These are phyloP conservation scores for Listrodromus nycthemerus DNA, from an alignment of 2,888 invertebrate species.

Conservation along the genomic window DNA sequence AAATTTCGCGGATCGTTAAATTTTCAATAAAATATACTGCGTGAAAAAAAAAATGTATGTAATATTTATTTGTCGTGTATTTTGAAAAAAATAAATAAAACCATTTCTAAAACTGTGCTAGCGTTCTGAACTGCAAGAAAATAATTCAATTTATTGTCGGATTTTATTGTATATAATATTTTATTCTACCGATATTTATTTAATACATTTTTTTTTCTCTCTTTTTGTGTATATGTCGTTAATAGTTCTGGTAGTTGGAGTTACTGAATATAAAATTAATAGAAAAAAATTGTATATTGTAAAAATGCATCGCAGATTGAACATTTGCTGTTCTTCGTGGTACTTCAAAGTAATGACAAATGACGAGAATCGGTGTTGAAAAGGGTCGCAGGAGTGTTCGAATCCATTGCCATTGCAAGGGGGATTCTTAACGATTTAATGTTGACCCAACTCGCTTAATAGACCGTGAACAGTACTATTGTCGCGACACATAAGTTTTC, in stretches of 20 bases:
- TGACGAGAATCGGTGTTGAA: neutral
- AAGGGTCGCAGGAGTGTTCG: neutral
- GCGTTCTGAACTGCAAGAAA: too few relatives aligned
- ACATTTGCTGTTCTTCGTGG: neutral
- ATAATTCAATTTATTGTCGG: too few relatives aligned
- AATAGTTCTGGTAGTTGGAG: too few relatives aligned
- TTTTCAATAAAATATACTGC: conserved; percentile 15
- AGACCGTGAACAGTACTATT: conserved; percentile 27
- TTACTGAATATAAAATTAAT: too few relatives aligned
- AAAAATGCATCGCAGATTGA: too few relatives aligned
- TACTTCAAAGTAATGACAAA: neutral
- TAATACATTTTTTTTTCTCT: too few relatives aligned
- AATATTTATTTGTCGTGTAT: neutral
- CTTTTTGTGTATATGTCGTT: too few relatives aligned
- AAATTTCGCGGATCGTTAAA: conserved; percentile 45
- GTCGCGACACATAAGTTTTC: conserved; percentile 26
- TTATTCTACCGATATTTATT: too few relatives aligned
- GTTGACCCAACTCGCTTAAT: conserved; percentile 12
- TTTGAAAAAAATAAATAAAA: too few relatives aligned
- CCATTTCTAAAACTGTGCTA: too few relatives aligned
- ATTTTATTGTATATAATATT: too few relatives aligned
- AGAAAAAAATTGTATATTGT: too few relatives aligned
- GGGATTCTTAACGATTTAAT: conserved; percentile 9
- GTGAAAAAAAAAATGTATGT: neutral
- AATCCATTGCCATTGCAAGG: neutral